Evolutionary conservation across 2,888 invertebrate species (phyloP).

Genomic region (Rhabditoides inermis): DNA sequence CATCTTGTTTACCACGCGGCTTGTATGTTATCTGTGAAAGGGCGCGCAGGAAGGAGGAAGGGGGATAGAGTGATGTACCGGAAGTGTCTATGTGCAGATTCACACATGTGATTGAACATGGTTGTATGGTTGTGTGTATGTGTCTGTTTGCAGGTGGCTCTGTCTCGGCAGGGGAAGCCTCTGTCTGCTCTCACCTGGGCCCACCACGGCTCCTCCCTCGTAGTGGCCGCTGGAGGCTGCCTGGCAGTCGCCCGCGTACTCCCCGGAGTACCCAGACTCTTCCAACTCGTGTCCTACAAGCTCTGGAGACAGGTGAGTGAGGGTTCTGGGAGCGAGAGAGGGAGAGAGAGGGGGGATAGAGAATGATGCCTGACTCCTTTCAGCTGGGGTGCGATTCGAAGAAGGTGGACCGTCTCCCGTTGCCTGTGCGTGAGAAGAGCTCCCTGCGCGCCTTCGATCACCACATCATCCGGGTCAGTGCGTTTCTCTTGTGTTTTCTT

Average conservation of each 20-base stretch:
- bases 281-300: slow-evolving; percentile 63
- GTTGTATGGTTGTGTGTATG: too few relatives aligned
- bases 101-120: too few relatives aligned
- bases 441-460: slow-evolving; percentile 35
- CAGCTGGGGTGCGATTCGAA: slow-evolving; percentile 28
- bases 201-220: slow-evolving; percentile 73
- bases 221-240: slow-evolving; percentile 85
- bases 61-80: too few relatives aligned
- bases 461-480: slow-evolving; percentile 81
- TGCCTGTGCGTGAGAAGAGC: slow-evolving; percentile 66
- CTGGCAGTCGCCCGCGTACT: slow-evolving; percentile 67
- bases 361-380: too few relatives aligned
- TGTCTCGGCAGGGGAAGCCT: slow-evolving; percentile 9
- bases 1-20: too few relatives aligned
- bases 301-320: slow-evolving; percentile 40
- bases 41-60: too few relatives aligned
- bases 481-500: too few relatives aligned
- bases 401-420: slow-evolving; percentile 67
- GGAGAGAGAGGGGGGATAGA: too few relatives aligned
- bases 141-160: too few relatives aligned
- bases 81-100: too few relatives aligned
- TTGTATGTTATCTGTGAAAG: too few relatives aligned
- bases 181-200: slow-evolving; percentile 93
- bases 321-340: too few relatives aligned
- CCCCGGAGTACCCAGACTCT: slow-evolving; percentile 73